Evolutionary conservation across 2,113 vertebrate genomes (phyloP).

Genomic region (Podocnemis expansa): DNA sequence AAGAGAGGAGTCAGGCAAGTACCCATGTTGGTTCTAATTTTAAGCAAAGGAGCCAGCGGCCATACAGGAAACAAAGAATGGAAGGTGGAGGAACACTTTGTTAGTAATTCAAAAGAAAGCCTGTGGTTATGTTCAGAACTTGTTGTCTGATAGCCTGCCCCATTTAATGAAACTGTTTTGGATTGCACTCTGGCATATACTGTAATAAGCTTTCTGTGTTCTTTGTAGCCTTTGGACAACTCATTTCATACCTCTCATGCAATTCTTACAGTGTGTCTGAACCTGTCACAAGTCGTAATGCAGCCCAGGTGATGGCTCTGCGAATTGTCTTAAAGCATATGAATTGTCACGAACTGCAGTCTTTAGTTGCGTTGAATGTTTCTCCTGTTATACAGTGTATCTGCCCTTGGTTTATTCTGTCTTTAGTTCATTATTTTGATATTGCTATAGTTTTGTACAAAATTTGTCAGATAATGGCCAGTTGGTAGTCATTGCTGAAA

Average conservation of each 20-base stretch:
- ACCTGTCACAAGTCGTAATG: background rate
- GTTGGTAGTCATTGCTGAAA: constrained; percentile 65
- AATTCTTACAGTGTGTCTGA: background rate
- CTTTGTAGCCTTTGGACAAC: background rate
- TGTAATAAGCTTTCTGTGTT: background rate
- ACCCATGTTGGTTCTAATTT: background rate
- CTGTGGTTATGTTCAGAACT: background rate
- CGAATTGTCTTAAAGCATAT: rapidly evolving
- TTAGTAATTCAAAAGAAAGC: background rate
- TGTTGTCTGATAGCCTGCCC: background rate
- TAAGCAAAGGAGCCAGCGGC: background rate
- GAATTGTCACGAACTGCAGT: background rate
- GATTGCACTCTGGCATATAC: background rate
- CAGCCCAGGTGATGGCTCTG: background rate
- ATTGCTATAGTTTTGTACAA: constrained; percentile 72
- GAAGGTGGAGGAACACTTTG: background rate
- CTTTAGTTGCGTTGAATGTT: background rate
- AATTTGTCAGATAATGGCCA: constrained; percentile 45
- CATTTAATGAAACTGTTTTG: background rate
- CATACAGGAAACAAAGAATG: rapidly evolving
- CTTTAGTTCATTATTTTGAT: constrained; percentile 42
- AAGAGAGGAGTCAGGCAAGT: background rate
- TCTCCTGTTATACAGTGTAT: constrained; percentile 61
- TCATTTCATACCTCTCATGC: background rate
- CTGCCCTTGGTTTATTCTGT: constrained; percentile 14